Evolutionary conservation across 2,113 vertebrate species (phyloP).

Genomic region (Ciconia stormi): DNA sequence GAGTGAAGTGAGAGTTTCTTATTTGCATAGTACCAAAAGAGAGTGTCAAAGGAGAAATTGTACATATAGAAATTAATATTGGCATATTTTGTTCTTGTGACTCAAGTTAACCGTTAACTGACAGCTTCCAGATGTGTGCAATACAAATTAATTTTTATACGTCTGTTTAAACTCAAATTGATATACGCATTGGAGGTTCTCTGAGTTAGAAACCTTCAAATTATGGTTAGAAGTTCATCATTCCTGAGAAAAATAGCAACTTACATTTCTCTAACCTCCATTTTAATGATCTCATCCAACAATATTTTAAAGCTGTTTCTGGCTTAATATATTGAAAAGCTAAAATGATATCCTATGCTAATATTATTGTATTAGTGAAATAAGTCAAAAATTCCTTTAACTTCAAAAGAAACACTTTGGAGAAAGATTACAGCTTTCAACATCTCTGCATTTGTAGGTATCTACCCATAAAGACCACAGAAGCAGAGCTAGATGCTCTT

Average conservation of each 20-base stretch:
- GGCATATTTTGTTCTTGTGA: not conserved
- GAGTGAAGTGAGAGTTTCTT: not conserved
- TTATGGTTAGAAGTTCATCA: not conserved
- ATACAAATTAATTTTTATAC: not conserved
- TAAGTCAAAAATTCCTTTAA: not conserved
- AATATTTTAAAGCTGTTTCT: not conserved
- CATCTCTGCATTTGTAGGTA: not conserved
- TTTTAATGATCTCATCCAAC: not conserved
- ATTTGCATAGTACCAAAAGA: not conserved
- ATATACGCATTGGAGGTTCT: not conserved
- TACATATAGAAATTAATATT: not conserved
- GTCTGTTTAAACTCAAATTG: not conserved
- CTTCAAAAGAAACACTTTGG: not conserved
- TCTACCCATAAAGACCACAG: not conserved
- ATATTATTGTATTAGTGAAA: not conserved
- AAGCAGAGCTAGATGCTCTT: not conserved
- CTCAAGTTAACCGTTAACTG: not conserved
- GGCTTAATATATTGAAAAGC: not conserved
- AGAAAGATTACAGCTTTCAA: not conserved
- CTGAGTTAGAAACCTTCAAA: not conserved
- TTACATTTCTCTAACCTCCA: not conserved
- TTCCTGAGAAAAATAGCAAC: not conserved
- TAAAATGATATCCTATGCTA: not conserved
- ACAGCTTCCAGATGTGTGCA: not conserved
- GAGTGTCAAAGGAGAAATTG: not conserved